Evolutionary conservation across 2,888 invertebrate species (phyloP), one percentile per base, ranked within the genome.

Genomic region (Diaperis boleti): DNA sequence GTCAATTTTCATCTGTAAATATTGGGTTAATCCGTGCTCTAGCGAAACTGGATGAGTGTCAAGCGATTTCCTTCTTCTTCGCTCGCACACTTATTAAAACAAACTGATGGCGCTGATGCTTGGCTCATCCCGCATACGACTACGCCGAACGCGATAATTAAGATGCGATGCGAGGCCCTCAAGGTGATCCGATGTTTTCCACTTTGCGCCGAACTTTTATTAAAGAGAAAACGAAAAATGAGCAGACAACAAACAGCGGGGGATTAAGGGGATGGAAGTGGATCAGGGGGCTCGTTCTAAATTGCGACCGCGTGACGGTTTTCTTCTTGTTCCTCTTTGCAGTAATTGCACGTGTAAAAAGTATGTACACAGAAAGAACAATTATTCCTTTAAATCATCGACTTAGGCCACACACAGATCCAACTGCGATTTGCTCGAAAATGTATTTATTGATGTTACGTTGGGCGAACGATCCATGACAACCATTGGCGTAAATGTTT

Each of bases 1-100:
- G 80, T 80, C 82, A 82, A 82, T 82, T 81, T 82, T 79, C 81
- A 79, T 81, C 78, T 76, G 81, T 78, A 82, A 82, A 81, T 81
- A 81, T 81, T 81, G 80, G 76, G 77, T 76, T 81, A 81, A 82
- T 81, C 80, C 78, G 69, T 72, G 72, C 67, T 69, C 65, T 66
- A 44, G 42, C 26, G 33, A 47, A 44, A 52, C 62, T 57, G 69
- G 69, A 69, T 71, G 72, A 65, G 77, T 75, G 77, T 75, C 74
- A 74, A 75, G 76, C 72, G 74, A 74, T 76, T 76, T 75, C 75
- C 74, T 72, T 74, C 76, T n/a, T n/a, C n/a, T 75, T 73, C 73
- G 72, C 71, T 70, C 71, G 65, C 68, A 72, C 72, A 79, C 79
- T 80, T 80, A 79, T 79, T 79, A 79, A 79, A 80, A 79, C 78